These are phyloP conservation scores for Timema podura DNA, from an alignment of 2,888 invertebrate genomes.

Conservation along the genomic window DNA sequence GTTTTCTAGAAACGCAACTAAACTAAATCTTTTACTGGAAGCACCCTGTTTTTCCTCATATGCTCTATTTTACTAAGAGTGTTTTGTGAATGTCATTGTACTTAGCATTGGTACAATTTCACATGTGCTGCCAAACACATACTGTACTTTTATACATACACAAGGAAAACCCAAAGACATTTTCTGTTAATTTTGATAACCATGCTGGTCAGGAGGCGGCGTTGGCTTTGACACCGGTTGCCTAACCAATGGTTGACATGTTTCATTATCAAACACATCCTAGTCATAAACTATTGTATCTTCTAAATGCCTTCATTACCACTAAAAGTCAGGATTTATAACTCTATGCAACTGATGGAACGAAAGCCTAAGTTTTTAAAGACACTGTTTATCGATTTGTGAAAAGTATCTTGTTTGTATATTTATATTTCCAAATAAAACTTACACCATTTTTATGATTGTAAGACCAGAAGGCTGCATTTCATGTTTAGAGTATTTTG, in stretches of 20 bases:
- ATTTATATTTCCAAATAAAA: too few relatives aligned
- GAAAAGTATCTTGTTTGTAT: too few relatives aligned
- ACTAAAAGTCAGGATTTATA: too few relatives aligned
- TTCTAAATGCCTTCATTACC: too few relatives aligned
- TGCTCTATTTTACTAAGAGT: constrained; percentile 35
- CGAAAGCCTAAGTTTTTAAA: too few relatives aligned
- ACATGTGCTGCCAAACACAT: constrained; percentile 25
- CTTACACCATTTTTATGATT: too few relatives aligned
- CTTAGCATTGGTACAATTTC: constrained; percentile 15
- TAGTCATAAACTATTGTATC: not conserved
- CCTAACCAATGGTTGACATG: not conserved
- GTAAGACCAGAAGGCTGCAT: too few relatives aligned
- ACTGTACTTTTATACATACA: constrained; percentile 31
- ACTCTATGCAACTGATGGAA: too few relatives aligned
- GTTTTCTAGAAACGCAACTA: constrained; percentile 32
- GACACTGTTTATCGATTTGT: too few relatives aligned
- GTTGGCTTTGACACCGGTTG: constrained; percentile 4
- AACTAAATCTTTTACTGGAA: not conserved
- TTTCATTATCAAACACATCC: constrained; percentile 9
- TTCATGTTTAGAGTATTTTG: too few relatives aligned
- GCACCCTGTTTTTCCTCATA: constrained; percentile 32
- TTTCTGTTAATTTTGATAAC: constrained; percentile 13
- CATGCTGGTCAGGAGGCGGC: not conserved
- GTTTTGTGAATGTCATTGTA: constrained; percentile 32
- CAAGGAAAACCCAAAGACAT: constrained; percentile 30